Evolutionary conservation across 2,113 vertebrate species (phyloP), one percentile per base, ranked within the genome.

Genomic region (Cisticola juncidis): DNA sequence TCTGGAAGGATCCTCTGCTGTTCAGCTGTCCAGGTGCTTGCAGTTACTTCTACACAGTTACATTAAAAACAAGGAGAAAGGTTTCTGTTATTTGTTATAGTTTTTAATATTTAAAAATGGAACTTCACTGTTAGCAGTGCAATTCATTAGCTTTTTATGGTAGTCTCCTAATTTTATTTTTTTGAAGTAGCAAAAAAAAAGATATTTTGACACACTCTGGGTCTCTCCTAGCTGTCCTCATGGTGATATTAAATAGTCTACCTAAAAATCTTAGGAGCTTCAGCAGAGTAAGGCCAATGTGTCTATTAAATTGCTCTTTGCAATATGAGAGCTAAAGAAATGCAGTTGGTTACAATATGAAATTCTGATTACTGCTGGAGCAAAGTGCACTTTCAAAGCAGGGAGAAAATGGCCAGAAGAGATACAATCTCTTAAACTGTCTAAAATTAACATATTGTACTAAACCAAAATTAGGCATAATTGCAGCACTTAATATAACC

Each of bases 371-470:
- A 44, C 21, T 50, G 33, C n/a, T 60, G 17, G 18, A 90, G 58
- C 57, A 18, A 94, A 95, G 45, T 76, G 57, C 36, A 61, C 66
- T 88, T 96, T 54, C 28, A 88, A 88, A 83, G 82, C 71, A 77
- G 5, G 3, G n/a, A 69, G 78, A 80, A 93, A 90, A 56, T 65
- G 28, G 23, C 65, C 42, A 60, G 66, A 91, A 87, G 50, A 76
- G 66, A 84, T 82, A 66, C 14, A 38, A 69, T 79, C 81, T 95
- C 36, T 83, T 84, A 91, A 92, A 90, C 21, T 70, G 51, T 64
- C 92, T 80, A 50, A 95, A 92, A 94, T 87, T 81, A 95, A 87
- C 66, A 54, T 82, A 78, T 85, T 91, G n/a, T 79, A 85, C 86
- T 80, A 76, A 90, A 87, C 50, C 33, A 44, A 96, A 94, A 95